Conservation (phyloP, 2,113 vertebrate species). For the Serinus canaria region DNA sequence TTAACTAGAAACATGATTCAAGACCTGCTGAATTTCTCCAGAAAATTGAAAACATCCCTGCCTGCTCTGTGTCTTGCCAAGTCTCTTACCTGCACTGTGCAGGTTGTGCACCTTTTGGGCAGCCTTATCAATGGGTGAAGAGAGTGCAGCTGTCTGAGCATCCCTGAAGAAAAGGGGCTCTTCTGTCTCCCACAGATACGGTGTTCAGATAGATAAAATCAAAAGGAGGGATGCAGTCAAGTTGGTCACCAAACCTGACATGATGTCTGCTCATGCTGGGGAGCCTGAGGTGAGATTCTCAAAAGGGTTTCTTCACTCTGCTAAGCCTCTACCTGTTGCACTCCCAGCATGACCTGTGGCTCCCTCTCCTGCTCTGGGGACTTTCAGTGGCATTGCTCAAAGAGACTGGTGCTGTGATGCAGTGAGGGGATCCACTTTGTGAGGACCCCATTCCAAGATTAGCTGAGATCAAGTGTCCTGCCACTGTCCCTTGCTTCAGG, state of each 20-base stretch:
- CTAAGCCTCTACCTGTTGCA: neutral
- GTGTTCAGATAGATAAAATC: neutral
- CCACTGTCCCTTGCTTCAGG: neutral
- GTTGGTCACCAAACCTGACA: neutral
- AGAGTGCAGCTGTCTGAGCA: neutral
- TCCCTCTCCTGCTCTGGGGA: neutral
- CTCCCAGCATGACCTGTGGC: neutral
- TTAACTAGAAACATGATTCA: neutral
- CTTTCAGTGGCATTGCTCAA: neutral
- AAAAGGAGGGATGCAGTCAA: neutral
- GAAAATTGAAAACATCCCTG: neutral
- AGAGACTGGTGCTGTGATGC: neutral
- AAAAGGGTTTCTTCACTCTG: neutral
- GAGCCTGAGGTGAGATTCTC: neutral
- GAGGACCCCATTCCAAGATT: neutral
- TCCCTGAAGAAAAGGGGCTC: neutral
- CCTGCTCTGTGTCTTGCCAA: accelerated
- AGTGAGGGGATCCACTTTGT: neutral
- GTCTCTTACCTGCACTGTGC: neutral
- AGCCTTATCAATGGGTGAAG: neutral
- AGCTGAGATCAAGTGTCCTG: neutral
- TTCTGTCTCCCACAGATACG: neutral
- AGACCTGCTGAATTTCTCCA: neutral
- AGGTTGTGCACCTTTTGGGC: neutral
- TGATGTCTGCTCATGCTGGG: neutral